Evolutionary conservation across 37 sponge, comb jelly and placozoan genomes (phyloP).

Genomic region (Aplysina aerophoba): DNA sequence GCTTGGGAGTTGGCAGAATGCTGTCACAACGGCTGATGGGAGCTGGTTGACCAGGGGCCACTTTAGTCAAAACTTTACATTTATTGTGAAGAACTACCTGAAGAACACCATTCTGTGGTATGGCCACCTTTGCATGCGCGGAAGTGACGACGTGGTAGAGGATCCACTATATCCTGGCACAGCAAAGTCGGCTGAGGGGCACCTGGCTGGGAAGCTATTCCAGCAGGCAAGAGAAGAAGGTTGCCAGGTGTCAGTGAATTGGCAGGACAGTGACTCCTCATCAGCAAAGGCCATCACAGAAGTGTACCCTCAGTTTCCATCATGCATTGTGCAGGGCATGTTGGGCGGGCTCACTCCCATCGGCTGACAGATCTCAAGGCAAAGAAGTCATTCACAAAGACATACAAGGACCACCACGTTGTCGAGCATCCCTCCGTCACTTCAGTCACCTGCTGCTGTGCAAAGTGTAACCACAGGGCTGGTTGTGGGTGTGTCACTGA

Average conservation of each 20-base stretch:
- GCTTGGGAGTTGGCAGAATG: slow-evolving; percentile 14
- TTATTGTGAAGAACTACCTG: slow-evolving; percentile 32
- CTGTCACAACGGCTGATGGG: slow-evolving; percentile 37
- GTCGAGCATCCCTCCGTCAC: slow-evolving; percentile 27
- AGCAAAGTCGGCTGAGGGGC: slow-evolving; percentile 34
- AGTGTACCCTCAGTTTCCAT: slow-evolving; percentile 4
- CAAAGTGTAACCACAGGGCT: neutral
- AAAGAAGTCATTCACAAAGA: neutral
- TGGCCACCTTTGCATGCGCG: slow-evolving; percentile 27
- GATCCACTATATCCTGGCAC: slow-evolving; percentile 33
- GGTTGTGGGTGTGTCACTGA: slow-evolving; percentile 48
- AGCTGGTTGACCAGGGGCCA: slow-evolving; percentile 34
- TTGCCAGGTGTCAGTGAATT: slow-evolving; percentile 1
- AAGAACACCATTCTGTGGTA: slow-evolving; percentile 32
- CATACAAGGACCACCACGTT: neutral
- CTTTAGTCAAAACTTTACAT: slow-evolving; percentile 28
- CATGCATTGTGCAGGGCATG: slow-evolving; percentile 60
- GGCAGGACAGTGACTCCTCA: slow-evolving; percentile 41
- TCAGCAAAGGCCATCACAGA: neutral
- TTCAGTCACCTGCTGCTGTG: slow-evolving; percentile 26
- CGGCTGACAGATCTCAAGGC: neutral
- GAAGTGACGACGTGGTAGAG: slow-evolving; percentile 14
- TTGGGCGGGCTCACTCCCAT: slow-evolving; percentile 29
- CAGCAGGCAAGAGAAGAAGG: slow-evolving; percentile 7
- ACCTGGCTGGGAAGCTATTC: neutral